A percentile compares a stretch with the other conserved stretches of the same genome.
Conservation (phyloP, 2,797 vertebrate species). For the Orientallactaga sibirica region DNA sequence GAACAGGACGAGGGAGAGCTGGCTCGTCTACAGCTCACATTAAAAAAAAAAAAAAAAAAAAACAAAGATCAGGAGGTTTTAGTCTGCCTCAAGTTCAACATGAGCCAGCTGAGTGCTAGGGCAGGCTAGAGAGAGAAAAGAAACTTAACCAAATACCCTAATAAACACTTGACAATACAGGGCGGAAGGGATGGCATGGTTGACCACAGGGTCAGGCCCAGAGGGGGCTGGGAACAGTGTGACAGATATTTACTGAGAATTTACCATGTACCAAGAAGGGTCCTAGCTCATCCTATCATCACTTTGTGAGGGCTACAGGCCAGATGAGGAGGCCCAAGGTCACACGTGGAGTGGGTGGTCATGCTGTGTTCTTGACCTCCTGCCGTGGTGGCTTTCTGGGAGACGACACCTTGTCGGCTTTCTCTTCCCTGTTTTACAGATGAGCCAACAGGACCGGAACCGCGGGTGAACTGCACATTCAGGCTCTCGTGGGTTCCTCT, state of each 20-base stretch:
- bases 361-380: not conserved
- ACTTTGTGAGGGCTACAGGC: not conserved
- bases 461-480: not conserved
- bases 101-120: constrained; percentile 39
- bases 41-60: not conserved
- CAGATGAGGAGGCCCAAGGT: not conserved
- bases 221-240: not conserved
- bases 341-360: not conserved
- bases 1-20: constrained; percentile 67
- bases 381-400: not conserved
- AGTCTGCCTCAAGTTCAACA: constrained; percentile 52
- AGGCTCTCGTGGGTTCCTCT: constrained; percentile 57
- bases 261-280: not conserved
- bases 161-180: not conserved
- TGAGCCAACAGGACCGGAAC: constrained; percentile 51
- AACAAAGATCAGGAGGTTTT: constrained; percentile 61
- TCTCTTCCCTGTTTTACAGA: constrained; percentile 77
- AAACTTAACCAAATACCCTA: not conserved
- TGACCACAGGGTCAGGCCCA: not conserved
- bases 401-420: constrained; percentile 73
- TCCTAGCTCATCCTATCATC: not conserved
- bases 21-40: constrained; percentile 72
- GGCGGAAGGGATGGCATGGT: too few species aligned
- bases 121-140: not conserved
- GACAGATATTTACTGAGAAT: not conserved